Conservation (phyloP, 2,797 vertebrate genomes). For the Silurus lanzhouensis region DNA sequence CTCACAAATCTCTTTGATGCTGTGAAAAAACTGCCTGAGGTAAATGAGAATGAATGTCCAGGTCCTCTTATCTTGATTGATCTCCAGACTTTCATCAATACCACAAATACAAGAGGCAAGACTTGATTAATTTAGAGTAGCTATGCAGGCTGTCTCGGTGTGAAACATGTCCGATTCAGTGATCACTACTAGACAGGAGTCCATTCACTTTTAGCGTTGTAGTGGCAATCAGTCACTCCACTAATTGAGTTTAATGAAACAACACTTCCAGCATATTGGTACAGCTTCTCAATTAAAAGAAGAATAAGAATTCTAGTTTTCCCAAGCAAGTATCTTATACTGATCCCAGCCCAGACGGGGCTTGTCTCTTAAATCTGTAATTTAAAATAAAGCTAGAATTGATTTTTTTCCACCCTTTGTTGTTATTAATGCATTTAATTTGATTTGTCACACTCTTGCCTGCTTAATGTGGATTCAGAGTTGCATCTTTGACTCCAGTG, state of each 20-base stretch:
- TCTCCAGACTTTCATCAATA: constrained; percentile 66
- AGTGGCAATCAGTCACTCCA: constrained; percentile 27
- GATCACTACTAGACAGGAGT: constrained; percentile 34
- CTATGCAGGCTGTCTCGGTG: constrained; percentile 46
- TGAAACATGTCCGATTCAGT: constrained; percentile 48
- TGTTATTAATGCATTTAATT: constrained; percentile 7
- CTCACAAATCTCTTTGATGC: constrained; percentile 58
- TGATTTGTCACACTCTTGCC: constrained; percentile 6
- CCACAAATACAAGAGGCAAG: constrained; percentile 41
- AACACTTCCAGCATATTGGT: constrained; percentile 31
- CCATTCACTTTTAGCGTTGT: constrained; percentile 28
- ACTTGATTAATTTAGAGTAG: constrained; percentile 51
- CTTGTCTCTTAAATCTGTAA: neutral
- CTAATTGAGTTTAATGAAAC: constrained; percentile 45
- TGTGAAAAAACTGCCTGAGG: constrained; percentile 54
- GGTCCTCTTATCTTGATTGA: constrained; percentile 62
- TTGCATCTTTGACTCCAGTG: neutral
- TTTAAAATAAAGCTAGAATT: neutral
- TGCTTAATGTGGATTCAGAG: neutral
- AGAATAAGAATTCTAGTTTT: constrained; percentile 12
- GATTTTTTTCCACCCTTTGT: neutral
- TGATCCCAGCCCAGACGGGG: neutral
- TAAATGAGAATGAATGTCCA: constrained; percentile 70
- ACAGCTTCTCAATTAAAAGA: constrained; percentile 29
- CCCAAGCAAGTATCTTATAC: neutral